Conservation (phyloP, 1,140 invertebrate species). For the Eciton burchellii region DNA sequence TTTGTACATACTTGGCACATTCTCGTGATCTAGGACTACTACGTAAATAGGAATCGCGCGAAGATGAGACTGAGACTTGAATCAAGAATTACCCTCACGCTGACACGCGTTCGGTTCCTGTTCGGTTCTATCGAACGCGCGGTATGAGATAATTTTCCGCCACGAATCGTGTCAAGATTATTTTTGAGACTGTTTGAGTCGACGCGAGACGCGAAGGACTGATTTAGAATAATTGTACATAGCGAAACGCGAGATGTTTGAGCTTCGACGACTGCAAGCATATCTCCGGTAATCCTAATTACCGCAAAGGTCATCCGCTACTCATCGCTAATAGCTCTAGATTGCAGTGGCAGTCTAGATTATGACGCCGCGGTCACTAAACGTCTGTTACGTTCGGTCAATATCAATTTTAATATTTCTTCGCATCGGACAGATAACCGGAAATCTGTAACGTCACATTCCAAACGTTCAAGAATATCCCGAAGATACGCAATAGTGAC, state of each 20-base stretch:
- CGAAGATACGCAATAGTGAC: slow-evolving; percentile 11
- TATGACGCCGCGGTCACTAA: neutral
- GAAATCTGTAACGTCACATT: slow-evolving; percentile 10
- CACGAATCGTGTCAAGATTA: slow-evolving; percentile 18
- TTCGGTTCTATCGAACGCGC: neutral
- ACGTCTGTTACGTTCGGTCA: neutral
- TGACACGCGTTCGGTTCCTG: neutral
- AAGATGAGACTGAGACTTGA: neutral
- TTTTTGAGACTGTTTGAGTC: slow-evolving; percentile 3
- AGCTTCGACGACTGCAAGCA: slow-evolving; percentile 27
- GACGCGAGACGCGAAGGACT: neutral
- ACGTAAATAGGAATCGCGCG: slow-evolving; percentile 36
- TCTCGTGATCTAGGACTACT: slow-evolving; percentile 18
- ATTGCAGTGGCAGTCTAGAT: neutral
- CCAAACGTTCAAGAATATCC: slow-evolving; percentile 20
- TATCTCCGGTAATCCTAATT: slow-evolving; percentile 31
- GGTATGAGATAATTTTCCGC: neutral
- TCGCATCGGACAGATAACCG: neutral
- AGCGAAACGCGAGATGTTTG: neutral
- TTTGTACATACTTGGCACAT: slow-evolving; percentile 58
- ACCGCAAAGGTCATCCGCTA: slow-evolving; percentile 16
- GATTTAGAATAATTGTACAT: slow-evolving; percentile 15
- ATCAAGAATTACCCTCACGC: neutral
- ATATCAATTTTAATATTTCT: slow-evolving; percentile 34
- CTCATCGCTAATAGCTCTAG: too few relatives aligned